These are phyloP conservation scores for Diuraphis noxia DNA, from an alignment of 1,140 invertebrate species.

Conservation along the genomic window DNA sequence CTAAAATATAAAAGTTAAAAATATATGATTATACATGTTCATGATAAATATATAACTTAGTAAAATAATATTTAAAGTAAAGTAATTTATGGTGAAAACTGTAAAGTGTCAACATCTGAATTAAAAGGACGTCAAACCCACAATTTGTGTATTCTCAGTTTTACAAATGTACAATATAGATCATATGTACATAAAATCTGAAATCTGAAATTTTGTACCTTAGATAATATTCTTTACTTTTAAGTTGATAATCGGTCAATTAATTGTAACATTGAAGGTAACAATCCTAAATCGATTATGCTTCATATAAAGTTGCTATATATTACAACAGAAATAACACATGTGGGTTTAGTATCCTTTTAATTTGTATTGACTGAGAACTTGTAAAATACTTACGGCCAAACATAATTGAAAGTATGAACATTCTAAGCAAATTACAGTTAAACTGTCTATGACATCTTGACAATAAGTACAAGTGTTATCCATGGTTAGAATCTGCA, in stretches of 20 bases:
- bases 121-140: background rate
- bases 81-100: too few relatives aligned
- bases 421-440: slow-evolving; percentile 33
- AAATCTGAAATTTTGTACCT: background rate
- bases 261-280: background rate
- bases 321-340: background rate
- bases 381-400: background rate
- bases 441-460: slow-evolving; percentile 39
- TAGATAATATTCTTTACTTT: background rate
- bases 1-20: background rate
- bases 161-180: background rate
- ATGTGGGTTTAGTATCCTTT: background rate
- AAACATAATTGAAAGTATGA: slow-evolving; percentile 38
- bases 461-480: slow-evolving; percentile 49
- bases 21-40: background rate
- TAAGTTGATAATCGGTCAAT: background rate
- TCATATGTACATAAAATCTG: too few relatives aligned
- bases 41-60: background rate
- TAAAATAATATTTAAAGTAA: too few relatives aligned
- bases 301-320: too few relatives aligned
- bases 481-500: slow-evolving; percentile 7
- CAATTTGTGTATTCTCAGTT: background rate
- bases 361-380: background rate
- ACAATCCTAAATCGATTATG: background rate
- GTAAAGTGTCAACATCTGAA: too few relatives aligned